phyloP scores from a whole-genome alignment of 2,113 vertebrate genomes.

The Madoqua kirkii region DNA sequence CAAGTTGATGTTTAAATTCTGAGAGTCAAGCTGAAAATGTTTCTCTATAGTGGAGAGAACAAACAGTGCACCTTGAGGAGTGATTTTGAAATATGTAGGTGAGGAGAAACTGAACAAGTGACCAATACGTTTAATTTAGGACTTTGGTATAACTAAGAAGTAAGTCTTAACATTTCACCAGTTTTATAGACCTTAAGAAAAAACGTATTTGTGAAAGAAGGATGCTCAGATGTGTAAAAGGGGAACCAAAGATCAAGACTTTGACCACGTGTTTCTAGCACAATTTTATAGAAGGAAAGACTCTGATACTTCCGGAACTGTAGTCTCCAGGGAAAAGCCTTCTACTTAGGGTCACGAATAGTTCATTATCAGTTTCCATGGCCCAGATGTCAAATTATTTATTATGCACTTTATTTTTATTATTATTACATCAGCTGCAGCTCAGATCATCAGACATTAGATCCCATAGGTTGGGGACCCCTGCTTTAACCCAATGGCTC shows the following conservation, averaged over 20 bases:
- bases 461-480: not conserved
- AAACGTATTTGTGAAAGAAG: not conserved
- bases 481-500: not conserved
- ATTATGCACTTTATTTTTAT: not conserved
- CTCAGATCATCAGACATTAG: not conserved
- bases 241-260: not conserved
- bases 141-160: not conserved
- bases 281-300: not conserved
- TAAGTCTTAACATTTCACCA: not conserved
- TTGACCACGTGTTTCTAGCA: not conserved
- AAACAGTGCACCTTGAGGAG: not conserved
- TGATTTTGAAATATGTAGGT: not conserved
- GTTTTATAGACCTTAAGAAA: not conserved
- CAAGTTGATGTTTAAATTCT: not conserved
- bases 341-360: not conserved
- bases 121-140: not conserved
- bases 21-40: not conserved
- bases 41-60: not conserved
- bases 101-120: not conserved
- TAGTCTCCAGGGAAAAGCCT: not conserved
- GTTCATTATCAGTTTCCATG: not conserved
- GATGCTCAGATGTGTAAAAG: not conserved
- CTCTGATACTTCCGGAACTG: not conserved
- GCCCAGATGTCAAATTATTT: not conserved
- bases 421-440: not conserved